These are phyloP conservation scores for Hedya salicella DNA, from an alignment of 2,888 invertebrate species.

Conservation along the genomic window DNA sequence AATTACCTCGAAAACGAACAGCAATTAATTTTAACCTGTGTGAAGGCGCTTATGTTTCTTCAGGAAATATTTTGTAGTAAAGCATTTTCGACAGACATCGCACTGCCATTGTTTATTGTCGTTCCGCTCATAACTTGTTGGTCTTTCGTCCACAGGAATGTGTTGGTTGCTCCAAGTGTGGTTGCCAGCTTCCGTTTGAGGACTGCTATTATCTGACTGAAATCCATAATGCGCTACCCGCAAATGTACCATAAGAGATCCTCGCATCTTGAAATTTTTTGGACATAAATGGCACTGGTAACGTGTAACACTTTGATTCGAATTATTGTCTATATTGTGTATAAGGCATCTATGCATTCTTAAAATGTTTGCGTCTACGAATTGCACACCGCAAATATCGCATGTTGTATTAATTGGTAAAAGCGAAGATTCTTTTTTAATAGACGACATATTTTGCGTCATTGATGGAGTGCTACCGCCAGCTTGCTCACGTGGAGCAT, in stretches of 20 bases:
- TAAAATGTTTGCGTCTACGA: slow-evolving; percentile 88
- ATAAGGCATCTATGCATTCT: slow-evolving; percentile 90
- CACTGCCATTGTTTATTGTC: slow-evolving; percentile 94
- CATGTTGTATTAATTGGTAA: slow-evolving; percentile 75
- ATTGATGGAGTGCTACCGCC: slow-evolving; percentile 56
- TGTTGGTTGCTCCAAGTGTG: slow-evolving; percentile 51
- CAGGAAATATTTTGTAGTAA: slow-evolving; percentile 95
- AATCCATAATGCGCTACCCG: slow-evolving; percentile 91
- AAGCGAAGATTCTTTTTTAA: slow-evolving; percentile 63
- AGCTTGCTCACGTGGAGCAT: slow-evolving; percentile 57
- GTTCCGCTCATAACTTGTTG: slow-evolving; percentile 61
- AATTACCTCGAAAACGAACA: slow-evolving; percentile 78
- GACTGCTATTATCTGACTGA: slow-evolving; percentile 59
- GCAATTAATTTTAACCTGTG: slow-evolving; percentile 87
- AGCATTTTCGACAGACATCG: slow-evolving; percentile 92
- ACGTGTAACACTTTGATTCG: slow-evolving; percentile 69
- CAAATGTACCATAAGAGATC: slow-evolving; percentile 92
- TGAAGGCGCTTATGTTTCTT: slow-evolving; percentile 95
- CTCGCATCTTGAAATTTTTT: slow-evolving; percentile 92
- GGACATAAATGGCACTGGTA: slow-evolving; percentile 91
- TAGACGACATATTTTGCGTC: slow-evolving; percentile 54
- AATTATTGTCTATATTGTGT: slow-evolving; percentile 81
- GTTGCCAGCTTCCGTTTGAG: slow-evolving; percentile 48
- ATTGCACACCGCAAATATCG: slow-evolving; percentile 89
- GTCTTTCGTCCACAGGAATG: slow-evolving; percentile 54